These are phyloP conservation scores for Rhyacichthys aspro DNA, from an alignment of 2,797 vertebrate genomes.

Conservation along the genomic window DNA sequence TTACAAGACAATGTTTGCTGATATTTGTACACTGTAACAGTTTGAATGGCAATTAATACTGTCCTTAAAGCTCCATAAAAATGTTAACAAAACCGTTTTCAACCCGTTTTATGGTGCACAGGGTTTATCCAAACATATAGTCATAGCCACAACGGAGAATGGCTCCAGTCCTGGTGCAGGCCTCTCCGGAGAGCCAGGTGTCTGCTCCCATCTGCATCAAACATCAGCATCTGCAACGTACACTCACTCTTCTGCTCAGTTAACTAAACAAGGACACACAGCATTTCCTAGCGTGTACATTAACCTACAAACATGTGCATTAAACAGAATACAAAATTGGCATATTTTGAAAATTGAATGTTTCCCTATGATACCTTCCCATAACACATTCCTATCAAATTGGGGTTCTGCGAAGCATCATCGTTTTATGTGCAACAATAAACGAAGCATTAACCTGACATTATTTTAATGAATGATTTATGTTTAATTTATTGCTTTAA, in stretches of 20 bases:
- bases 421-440: conserved; percentile 20
- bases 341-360: conserved; percentile 17
- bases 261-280: conserved; percentile 31
- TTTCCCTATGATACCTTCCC: conserved; percentile 1
- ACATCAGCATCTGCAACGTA: conserved; percentile 38
- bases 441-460: conserved; percentile 31
- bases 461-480: conserved; percentile 18
- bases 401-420: conserved; percentile 17
- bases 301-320: conserved; percentile 6
- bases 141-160: conserved; percentile 53
- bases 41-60: conserved; percentile 11
- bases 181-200: conserved; percentile 63
- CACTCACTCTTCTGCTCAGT: conserved; percentile 29
- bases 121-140: conserved; percentile 57
- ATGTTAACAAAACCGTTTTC: conserved; percentile 28
- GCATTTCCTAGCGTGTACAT: conserved; percentile 12
- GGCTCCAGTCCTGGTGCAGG: conserved; percentile 51
- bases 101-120: conserved; percentile 45
- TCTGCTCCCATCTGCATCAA: conserved; percentile 64
- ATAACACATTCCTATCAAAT: conserved; percentile 4
- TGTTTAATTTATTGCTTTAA: conserved; percentile 23
- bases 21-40: conserved; percentile 7
- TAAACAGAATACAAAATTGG: conserved; percentile 3
- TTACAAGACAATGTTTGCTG: conserved; percentile 6
- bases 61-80: conserved; percentile 11